Conservation (phyloP, 2,888 invertebrate genomes). For the Arrhopalites spinosus region DNA sequence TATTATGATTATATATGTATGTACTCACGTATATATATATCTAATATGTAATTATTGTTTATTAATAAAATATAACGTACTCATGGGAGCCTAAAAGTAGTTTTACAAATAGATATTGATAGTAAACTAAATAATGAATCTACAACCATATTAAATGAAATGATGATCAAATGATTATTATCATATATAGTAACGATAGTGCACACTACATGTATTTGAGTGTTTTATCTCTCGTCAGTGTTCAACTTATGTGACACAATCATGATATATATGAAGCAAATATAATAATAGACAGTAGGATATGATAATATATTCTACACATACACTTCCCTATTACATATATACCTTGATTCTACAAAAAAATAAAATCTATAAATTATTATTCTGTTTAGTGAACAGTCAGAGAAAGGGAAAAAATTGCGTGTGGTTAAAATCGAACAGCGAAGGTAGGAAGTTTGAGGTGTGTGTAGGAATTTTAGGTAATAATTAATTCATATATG, state of each 20-base stretch:
- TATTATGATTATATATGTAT: too few species aligned
- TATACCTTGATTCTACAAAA: background rate
- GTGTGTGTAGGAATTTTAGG: too few species aligned
- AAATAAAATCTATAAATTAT: too few species aligned
- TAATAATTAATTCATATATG: too few species aligned
- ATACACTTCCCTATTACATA: background rate
- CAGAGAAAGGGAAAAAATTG: too few species aligned
- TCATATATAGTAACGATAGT: background rate
- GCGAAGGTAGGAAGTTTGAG: too few species aligned
- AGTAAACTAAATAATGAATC: background rate
- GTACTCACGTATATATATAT: too few species aligned
- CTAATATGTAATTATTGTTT: too few species aligned
- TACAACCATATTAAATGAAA: background rate
- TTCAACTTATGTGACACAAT: background rate
- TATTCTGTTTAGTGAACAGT: too few species aligned
- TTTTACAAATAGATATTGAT: slow-evolving; percentile 2
- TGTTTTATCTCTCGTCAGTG: background rate
- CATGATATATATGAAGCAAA: background rate
- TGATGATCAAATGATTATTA: background rate
- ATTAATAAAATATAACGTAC: slow-evolving; percentile 1
- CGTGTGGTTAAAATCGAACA: too few species aligned
- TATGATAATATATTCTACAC: too few species aligned
- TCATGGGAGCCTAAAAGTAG: slow-evolving; percentile 24
- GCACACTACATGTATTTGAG: background rate
- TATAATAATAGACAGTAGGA: too few species aligned